phyloP scores from a whole-genome alignment of 53 echinoderm and acorn worm genomes.

The Holothuria scabra region DNA sequence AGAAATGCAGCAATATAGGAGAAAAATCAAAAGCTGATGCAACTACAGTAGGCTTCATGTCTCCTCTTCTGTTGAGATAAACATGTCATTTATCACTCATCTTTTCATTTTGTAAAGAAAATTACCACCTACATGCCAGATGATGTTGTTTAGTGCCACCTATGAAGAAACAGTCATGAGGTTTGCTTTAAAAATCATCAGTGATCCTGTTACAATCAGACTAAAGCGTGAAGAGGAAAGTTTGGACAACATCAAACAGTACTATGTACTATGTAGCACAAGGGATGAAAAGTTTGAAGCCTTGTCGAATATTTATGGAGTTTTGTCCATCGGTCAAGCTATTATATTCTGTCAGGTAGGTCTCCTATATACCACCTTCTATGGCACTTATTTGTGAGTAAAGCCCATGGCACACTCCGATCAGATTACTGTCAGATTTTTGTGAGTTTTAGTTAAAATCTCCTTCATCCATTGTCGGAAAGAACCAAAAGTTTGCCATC shows the following conservation, averaged over 20 bases:
- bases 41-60: too few species aligned
- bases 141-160: slow-evolving; percentile 99
- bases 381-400: too few species aligned
- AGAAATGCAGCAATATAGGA: too few species aligned
- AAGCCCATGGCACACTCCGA: too few species aligned
- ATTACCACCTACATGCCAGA: slow-evolving; percentile 72
- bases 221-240: slow-evolving; percentile 89
- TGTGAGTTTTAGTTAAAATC: too few species aligned
- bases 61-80: too few species aligned
- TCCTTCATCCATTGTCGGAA: too few species aligned
- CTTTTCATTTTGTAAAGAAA: slow-evolving; percentile 41
- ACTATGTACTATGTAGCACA: slow-evolving; percentile 75
- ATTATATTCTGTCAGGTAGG: slow-evolving; percentile 98
- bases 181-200: slow-evolving; percentile 83
- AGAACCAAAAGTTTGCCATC: too few species aligned
- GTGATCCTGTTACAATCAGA: slow-evolving; percentile 81
- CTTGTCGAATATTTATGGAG: slow-evolving; percentile 87
- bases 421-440: too few species aligned
- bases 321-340: slow-evolving; percentile 89
- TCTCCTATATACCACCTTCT: too few species aligned
- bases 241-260: slow-evolving; percentile 92
- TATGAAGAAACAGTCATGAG: slow-evolving; percentile 87
- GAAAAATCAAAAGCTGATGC: too few species aligned
- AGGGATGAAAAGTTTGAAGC: slow-evolving; percentile 89
- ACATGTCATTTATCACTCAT: too few species aligned